These are phyloP conservation scores for Drosophila kanekoi DNA, from an alignment of 2,888 invertebrate genomes.

Conservation along the genomic window DNA sequence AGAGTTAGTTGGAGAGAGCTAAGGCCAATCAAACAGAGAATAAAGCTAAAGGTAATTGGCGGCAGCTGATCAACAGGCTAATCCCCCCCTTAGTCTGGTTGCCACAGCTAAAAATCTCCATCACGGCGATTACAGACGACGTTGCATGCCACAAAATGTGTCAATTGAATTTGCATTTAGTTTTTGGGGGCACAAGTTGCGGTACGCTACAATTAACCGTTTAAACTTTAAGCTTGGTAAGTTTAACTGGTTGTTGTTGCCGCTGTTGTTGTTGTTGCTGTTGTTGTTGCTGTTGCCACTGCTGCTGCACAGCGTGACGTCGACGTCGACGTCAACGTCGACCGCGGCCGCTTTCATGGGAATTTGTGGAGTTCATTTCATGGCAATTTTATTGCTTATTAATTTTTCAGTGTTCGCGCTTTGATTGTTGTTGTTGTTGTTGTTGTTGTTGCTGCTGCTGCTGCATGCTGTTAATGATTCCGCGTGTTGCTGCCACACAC, in stretches of 20 bases:
- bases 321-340: slow-evolving; percentile 33
- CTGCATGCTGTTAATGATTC: slow-evolving; percentile 74
- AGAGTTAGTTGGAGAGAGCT: no score
- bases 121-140: slow-evolving; percentile 1
- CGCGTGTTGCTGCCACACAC: slow-evolving; percentile 42
- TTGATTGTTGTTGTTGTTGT: slow-evolving; percentile 50
- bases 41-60: neutral
- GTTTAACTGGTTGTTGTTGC: slow-evolving; percentile 50
- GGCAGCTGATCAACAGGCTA: slow-evolving; percentile 31
- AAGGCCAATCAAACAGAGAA: no score
- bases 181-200: slow-evolving; percentile 28
- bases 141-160: slow-evolving; percentile 65
- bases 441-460: slow-evolving; percentile 33
- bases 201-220: slow-evolving; percentile 63
- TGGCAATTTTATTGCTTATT: slow-evolving; percentile 85
- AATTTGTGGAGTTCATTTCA: slow-evolving; percentile 84
- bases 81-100: neutral
- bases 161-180: slow-evolving; percentile 77
- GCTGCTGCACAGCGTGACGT: slow-evolving; percentile 37
- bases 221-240: slow-evolving; percentile 61
- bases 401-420: slow-evolving; percentile 81
- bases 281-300: slow-evolving; percentile 16
- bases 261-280: no score
- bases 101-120: neutral
- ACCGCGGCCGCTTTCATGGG: slow-evolving; percentile 82